phyloP scores from a whole-genome alignment of 1,140 invertebrate species.

The Drosophila takahashii region DNA sequence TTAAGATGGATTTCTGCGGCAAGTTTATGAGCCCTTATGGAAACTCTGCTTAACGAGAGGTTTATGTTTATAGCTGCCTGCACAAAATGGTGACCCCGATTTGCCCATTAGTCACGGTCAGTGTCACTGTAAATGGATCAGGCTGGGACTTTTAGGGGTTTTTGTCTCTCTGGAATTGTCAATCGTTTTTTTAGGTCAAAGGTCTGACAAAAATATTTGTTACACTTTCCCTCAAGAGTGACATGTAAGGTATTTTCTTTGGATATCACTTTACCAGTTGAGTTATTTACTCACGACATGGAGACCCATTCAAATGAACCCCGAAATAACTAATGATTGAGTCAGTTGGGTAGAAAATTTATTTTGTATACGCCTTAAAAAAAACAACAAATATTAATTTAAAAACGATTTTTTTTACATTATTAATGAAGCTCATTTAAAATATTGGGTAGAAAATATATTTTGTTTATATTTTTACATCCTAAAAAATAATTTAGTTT shows the following conservation, averaged over 20 bases:
- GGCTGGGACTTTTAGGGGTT: conserved; percentile 12
- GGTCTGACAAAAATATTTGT: conserved; percentile 33
- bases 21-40: conserved; percentile 11
- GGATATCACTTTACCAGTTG: conserved; percentile 34
- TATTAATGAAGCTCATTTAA: too few species aligned
- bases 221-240: conserved; percentile 38
- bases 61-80: conserved; percentile 9
- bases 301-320: not conserved
- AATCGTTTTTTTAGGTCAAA: conserved; percentile 22
- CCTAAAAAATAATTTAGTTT: too few species aligned
- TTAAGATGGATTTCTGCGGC: conserved; percentile 43
- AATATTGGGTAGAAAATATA: not conserved
- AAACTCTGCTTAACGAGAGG: not conserved
- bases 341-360: not conserved
- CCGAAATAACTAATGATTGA: conserved; percentile 12
- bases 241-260: conserved; percentile 14
- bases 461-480: not conserved
- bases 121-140: conserved; percentile 21
- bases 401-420: too few species aligned
- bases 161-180: conserved; percentile 19
- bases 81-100: conserved; percentile 14
- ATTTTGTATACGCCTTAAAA: not conserved
- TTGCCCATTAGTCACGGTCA: conserved; percentile 28
- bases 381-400: too few species aligned
- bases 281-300: conserved; percentile 15